Base-by-base conservation (phyloP, 2,797 vertebrate genomes). In the Phoxinus dragarum region DNA sequence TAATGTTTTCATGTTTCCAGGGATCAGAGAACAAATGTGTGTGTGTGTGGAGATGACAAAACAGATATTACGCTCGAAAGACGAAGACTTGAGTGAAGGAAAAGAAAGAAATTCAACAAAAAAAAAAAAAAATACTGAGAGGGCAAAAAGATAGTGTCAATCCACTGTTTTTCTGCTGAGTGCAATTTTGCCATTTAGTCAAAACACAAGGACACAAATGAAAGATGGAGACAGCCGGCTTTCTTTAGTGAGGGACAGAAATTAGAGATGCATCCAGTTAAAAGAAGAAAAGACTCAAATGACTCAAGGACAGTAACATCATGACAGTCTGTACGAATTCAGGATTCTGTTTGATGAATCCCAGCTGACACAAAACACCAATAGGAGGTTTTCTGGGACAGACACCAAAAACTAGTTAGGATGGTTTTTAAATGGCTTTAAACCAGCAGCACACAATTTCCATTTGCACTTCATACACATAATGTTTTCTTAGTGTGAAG, bases 281-380 rank as follows among this genome's bases (percentile, higher is more conserved):
- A 56, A 54, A 54, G 49, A 54, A 34, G 4, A 74, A 47, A 31
- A 49, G 5, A 38, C 34, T 76, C 6, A 21, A 27, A 40, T 0
- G 36, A 27, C 4, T 78, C 54, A 42, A 78, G 38, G 36, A 61
- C 23, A 64, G 56, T 44, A 19, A 38, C 9, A 68, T 21, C 9
- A 68, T 21, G 19, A 23, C 9, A 44, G 42, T 78, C 75, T 78
- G 54, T 27, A 42, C 0, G 0, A 78, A 31, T 61, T 78, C 38
- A 11, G 2, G 44, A 44, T 78, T 78, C 56, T 78, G 14, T 78
- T 78, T 78, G 56, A 78, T 44, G 76, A 78, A 64, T 44, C 56
- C 1, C 6, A 12, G 38, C n/a, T 12, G 8, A 78, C 40, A 42
- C 10, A 42, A 78, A 44, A 64, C n/a, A 44, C 4, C 31, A 27